A percentile compares a stretch with the other conserved stretches of the same genome.
These are phyloP conservation scores for Rostratula benghalensis DNA, from an alignment of 2,113 vertebrate genomes.

Conservation along the genomic window DNA sequence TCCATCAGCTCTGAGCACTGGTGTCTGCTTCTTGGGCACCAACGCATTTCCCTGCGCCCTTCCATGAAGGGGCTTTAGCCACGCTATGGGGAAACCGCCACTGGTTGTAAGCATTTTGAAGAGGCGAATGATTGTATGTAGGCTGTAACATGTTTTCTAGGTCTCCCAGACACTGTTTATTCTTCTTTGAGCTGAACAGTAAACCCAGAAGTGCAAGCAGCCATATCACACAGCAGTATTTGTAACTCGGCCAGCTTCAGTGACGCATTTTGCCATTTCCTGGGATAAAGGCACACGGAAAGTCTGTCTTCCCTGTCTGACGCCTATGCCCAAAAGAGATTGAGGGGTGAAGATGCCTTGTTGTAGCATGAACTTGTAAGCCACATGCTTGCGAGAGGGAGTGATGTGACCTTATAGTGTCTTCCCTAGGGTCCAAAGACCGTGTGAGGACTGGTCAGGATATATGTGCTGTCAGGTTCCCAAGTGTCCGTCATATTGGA, in stretches of 20 bases:
- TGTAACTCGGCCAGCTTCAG: neutral
- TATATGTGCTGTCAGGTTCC: neutral
- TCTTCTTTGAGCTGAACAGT: neutral
- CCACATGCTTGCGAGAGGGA: accelerated
- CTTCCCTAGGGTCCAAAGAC: neutral
- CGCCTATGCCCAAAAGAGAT: neutral
- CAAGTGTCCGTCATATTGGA: neutral
- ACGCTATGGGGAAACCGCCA: neutral
- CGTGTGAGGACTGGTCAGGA: accelerated
- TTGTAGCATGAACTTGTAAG: neutral
- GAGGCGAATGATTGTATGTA: neutral
- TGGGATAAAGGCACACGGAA: neutral
- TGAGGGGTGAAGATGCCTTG: neutral
- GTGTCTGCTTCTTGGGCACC: neutral
- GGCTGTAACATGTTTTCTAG: neutral
- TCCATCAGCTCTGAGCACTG: neutral
- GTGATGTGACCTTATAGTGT: neutral
- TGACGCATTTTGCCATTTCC: neutral
- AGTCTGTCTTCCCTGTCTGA: neutral
- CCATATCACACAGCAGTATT: neutral
- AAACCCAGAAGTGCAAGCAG: neutral
- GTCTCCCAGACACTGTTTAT: neutral
- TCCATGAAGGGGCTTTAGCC: neutral
- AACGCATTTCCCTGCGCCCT: neutral
- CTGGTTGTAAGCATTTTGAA: neutral